Evolutionary conservation across 2,113 vertebrate genomes (phyloP).

Genomic region (Oryzias celebensis): DNA sequence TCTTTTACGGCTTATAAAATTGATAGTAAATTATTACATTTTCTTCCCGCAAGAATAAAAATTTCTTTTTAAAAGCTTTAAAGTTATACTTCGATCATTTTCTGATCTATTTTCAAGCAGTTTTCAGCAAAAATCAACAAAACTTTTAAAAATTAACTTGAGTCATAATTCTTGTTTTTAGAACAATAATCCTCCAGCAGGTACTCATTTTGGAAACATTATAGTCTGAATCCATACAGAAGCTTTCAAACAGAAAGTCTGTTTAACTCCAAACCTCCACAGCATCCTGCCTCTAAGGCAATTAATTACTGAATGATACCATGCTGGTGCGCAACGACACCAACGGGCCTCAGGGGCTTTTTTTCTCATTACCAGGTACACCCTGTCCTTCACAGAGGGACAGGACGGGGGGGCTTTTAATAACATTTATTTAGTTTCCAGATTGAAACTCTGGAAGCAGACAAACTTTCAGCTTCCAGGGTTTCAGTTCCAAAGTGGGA

Average conservation of each 20-base stretch:
- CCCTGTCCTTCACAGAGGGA: constrained; percentile 44
- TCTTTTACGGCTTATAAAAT: too few species aligned
- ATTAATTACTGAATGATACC: constrained; percentile 68
- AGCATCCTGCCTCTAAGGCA: constrained; percentile 52
- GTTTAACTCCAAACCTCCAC: constrained; percentile 58
- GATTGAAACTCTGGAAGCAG: constrained; percentile 53
- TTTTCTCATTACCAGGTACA: constrained; percentile 69
- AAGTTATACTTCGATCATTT: too few species aligned
- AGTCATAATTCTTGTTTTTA: too few species aligned
- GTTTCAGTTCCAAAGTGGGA: constrained; percentile 46
- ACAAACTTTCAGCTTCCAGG: constrained; percentile 38
- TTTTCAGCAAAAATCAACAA: too few species aligned
- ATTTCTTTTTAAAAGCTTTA: too few species aligned
- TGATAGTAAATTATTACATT: too few species aligned
- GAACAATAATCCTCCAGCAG: too few species aligned
- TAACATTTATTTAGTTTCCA: constrained; percentile 69
- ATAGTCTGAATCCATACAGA: not conserved
- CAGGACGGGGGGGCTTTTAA: constrained; percentile 57
- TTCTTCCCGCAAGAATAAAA: too few species aligned
- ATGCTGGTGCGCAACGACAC: constrained; percentile 47
- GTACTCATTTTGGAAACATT: constrained; percentile 26
- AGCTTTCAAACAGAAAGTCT: constrained; percentile 25
- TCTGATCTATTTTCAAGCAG: too few species aligned
- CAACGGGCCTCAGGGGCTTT: constrained; percentile 44
- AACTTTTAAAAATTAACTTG: too few species aligned